A percentile compares a stretch with the other conserved stretches of the same genome.
Evolutionary conservation across 23 tunicate species (phyloP).

Genomic region (Trididemnum miniatum): DNA sequence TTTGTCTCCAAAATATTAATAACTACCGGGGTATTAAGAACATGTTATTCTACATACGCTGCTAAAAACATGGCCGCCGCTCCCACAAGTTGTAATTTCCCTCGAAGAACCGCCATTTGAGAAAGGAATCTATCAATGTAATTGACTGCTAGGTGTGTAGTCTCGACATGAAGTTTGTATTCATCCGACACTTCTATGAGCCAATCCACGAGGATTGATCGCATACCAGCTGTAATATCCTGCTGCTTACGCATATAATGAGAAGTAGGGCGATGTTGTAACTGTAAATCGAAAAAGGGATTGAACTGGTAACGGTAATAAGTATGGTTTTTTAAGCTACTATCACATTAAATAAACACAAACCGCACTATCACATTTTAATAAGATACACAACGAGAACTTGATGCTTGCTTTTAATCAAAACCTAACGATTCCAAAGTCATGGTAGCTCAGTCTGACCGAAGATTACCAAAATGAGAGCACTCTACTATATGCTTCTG

Average conservation of each 20-base stretch:
- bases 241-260: slow-evolving; percentile 97
- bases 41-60: slow-evolving; percentile 76
- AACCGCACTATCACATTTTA: too few relatives aligned
- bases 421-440: too few relatives aligned
- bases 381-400: too few relatives aligned
- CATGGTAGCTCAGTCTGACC: too few relatives aligned
- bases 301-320: too few relatives aligned
- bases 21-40: too few relatives aligned
- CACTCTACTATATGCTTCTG: too few relatives aligned
- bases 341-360: too few relatives aligned
- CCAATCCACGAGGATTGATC: slow-evolving; percentile 94
- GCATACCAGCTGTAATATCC: slow-evolving; percentile 89
- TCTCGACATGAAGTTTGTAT: slow-evolving; percentile 86
- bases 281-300: slow-evolving; percentile 57
- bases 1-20: too few relatives aligned
- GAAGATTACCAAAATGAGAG: too few relatives aligned
- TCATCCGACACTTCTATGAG: slow-evolving; percentile 90
- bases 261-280: slow-evolving; percentile 60
- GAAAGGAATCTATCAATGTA: slow-evolving; percentile 97
- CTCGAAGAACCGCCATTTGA: slow-evolving; percentile 87
- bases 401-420: too few relatives aligned
- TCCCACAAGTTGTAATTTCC: slow-evolving; percentile 94
- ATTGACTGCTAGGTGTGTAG: slow-evolving; percentile 95
- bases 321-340: too few relatives aligned
- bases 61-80: slow-evolving; percentile 97